phyloP scores from a whole-genome alignment of 2,797 vertebrate genomes.

The Sebastes kiyomatsui region DNA sequence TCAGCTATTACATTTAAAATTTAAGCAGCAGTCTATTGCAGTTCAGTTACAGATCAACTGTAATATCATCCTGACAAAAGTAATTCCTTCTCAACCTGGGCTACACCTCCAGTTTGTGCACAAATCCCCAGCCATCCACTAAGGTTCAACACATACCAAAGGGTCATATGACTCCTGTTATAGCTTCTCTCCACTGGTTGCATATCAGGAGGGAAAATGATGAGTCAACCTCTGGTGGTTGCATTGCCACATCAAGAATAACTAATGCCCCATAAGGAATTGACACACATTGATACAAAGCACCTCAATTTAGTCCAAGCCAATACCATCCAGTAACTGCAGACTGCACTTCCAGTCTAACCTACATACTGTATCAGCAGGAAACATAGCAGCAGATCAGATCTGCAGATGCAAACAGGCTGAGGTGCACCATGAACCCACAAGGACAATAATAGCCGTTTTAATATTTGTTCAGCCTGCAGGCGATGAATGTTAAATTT shows the following conservation, averaged over 20 bases:
- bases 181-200: not conserved
- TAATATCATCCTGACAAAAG: not conserved
- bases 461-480: not conserved
- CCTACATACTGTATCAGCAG: not conserved
- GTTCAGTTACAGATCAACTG: not conserved
- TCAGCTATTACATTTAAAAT: not conserved
- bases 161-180: not conserved
- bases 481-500: not conserved
- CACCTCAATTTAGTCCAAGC: not conserved
- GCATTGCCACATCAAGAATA: not conserved
- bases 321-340: not conserved
- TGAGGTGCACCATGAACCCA: not conserved
- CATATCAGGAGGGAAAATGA: not conserved
- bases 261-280: not conserved
- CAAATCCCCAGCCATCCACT: not conserved
- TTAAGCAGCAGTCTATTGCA: not conserved
- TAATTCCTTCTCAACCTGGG: not conserved
- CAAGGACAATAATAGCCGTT: not conserved
- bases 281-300: not conserved
- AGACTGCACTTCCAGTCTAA: not conserved
- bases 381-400: not conserved
- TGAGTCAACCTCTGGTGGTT: not conserved
- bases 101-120: not conserved
- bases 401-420: not conserved
- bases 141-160: not conserved